Evolutionary conservation across 2,797 vertebrate species (phyloP).

Genomic region (Pseudochirops corinnae): DNA sequence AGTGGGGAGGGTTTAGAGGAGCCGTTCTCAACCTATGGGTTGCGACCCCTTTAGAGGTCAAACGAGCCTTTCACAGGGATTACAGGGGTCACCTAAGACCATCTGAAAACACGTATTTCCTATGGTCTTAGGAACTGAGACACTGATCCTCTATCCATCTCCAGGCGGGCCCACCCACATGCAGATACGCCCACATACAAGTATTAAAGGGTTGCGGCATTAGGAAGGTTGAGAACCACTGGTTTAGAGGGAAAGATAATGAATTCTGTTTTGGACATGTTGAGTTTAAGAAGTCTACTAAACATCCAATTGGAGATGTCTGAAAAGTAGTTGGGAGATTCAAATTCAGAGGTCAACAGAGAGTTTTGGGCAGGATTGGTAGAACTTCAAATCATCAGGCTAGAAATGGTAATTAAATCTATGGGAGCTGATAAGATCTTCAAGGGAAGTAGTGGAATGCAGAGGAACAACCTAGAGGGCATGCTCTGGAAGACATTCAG

Average conservation of each 20-base stretch:
- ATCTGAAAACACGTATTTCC: too few relatives aligned
- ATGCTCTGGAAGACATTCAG: background rate
- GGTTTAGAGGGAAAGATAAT: background rate
- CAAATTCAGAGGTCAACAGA: background rate
- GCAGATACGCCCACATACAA: too few relatives aligned
- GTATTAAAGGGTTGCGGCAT: too few relatives aligned
- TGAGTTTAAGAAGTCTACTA: background rate
- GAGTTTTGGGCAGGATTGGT: background rate
- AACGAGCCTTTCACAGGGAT: too few relatives aligned
- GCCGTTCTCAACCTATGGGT: too few relatives aligned
- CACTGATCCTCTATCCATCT: too few relatives aligned
- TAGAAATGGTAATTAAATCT: background rate
- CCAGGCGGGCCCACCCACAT: too few relatives aligned
- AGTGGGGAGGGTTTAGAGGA: background rate
- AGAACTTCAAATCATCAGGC: too few relatives aligned
- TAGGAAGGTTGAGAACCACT: too few relatives aligned
- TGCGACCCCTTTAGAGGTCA: too few relatives aligned
- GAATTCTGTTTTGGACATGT: background rate
- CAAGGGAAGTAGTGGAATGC: background rate
- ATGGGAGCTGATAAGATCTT: background rate
- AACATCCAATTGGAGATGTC: background rate
- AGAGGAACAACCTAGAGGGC: background rate
- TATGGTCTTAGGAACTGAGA: too few relatives aligned
- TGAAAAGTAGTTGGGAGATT: background rate
- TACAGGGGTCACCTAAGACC: too few relatives aligned